These are phyloP conservation scores for Heterotis niloticus DNA, from an alignment of 2,113 vertebrate genomes.

Conservation along the genomic window DNA sequence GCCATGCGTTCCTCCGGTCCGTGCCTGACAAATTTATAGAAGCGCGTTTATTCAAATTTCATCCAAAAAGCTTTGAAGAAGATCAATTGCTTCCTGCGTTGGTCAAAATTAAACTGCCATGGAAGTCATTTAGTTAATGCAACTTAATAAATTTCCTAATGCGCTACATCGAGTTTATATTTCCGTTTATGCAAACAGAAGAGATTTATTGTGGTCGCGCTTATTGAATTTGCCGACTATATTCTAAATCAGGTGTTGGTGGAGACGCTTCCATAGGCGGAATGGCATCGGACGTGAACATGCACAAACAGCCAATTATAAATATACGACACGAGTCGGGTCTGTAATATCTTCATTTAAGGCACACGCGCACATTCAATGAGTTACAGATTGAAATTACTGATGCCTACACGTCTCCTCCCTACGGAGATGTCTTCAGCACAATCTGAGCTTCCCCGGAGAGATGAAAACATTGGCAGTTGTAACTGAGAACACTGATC, in stretches of 20 bases:
- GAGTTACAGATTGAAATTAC: constrained; percentile 29
- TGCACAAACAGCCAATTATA: neutral
- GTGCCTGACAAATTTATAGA: constrained; percentile 5
- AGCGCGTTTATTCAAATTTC: constrained; percentile 5
- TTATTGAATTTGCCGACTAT: constrained; percentile 26
- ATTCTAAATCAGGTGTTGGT: constrained; percentile 14
- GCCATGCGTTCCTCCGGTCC: too few relatives aligned
- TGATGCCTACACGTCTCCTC: constrained; percentile 12
- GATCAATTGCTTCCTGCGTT: constrained; percentile 14
- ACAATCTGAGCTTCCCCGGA: constrained; percentile 19
- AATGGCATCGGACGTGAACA: neutral
- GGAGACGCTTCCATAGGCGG: neutral
- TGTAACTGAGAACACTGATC: constrained; percentile 23
- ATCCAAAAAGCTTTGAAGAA: constrained; percentile 2
- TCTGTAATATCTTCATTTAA: constrained; percentile 22
- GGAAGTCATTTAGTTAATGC: constrained; percentile 31
- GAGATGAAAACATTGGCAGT: constrained; percentile 30
- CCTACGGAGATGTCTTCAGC: constrained; percentile 8
- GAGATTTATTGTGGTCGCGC: neutral
- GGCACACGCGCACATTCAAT: constrained; percentile 11
- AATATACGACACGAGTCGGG: neutral
- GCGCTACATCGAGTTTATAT: constrained; percentile 10
- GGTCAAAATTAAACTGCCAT: constrained; percentile 25
- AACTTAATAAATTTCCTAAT: constrained; percentile 26
- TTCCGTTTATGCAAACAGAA: constrained; percentile 11